phyloP scores from a whole-genome alignment of 2,888 invertebrate species.

The Ectemnius continuus region DNA sequence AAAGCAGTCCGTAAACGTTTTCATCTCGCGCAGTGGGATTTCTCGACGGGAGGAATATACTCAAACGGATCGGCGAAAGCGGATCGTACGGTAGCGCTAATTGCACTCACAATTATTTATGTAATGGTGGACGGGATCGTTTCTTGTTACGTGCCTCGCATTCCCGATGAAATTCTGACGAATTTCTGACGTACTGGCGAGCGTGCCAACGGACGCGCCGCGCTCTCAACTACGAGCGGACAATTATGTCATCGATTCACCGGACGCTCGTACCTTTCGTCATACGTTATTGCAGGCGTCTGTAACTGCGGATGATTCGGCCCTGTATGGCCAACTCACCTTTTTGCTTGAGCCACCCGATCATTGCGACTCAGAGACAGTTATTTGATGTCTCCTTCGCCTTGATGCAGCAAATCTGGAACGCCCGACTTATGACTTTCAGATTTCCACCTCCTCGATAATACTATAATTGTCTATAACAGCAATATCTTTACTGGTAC shows the following conservation, averaged over 20 bases:
- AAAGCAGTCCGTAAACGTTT: constrained; percentile 15
- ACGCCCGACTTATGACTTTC: neutral
- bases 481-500: too few relatives aligned
- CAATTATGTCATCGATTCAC: constrained; percentile 38
- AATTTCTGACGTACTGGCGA: constrained; percentile 20
- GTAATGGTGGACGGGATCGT: constrained; percentile 33
- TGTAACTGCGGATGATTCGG: constrained; percentile 4
- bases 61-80: constrained; percentile 27
- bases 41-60: neutral
- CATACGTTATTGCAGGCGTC: constrained; percentile 4
- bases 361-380: constrained; percentile 8
- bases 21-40: neutral
- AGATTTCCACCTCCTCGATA: too few relatives aligned
- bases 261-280: constrained; percentile 24
- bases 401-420: neutral
- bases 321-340: neutral
- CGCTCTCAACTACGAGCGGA: constrained; percentile 11
- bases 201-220: neutral
- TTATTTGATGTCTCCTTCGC: neutral
- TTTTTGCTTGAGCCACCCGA: neutral
- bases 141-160: constrained; percentile 30
- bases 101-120: constrained; percentile 39
- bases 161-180: constrained; percentile 40
- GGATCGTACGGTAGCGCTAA: constrained; percentile 30
- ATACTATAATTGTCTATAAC: too few relatives aligned